phyloP scores from a whole-genome alignment of 2,113 vertebrate genomes.

The Pleuronectes platessa region DNA sequence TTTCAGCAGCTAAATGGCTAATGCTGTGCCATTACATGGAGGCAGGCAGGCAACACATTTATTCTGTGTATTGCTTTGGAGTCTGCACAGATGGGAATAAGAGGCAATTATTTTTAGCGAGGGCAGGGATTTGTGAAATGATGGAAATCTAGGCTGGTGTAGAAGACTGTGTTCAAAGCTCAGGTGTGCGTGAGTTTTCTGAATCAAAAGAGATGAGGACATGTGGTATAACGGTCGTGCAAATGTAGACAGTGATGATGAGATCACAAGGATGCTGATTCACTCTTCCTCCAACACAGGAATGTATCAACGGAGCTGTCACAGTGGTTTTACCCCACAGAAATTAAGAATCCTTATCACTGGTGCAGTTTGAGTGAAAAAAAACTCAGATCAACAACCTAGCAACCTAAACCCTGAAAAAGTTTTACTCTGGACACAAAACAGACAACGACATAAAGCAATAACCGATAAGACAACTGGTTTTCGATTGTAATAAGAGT shows the following conservation, averaged over 20 bases:
- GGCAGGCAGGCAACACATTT: background rate
- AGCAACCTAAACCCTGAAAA: background rate
- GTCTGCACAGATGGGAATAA: constrained; percentile 13
- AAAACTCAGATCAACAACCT: background rate
- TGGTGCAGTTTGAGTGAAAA: background rate
- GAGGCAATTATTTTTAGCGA: constrained; percentile 10
- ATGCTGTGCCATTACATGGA: constrained; percentile 24
- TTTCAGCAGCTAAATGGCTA: constrained; percentile 12
- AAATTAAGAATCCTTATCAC: background rate
- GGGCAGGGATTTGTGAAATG: constrained; percentile 1
- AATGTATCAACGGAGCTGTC: background rate
- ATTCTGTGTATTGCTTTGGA: background rate
- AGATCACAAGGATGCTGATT: constrained; percentile 25
- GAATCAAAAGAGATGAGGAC: constrained; percentile 7
- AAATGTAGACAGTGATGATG: background rate
- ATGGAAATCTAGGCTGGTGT: background rate
- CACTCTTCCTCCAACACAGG: constrained; percentile 12
- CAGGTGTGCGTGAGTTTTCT: constrained; percentile 33
- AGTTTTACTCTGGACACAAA: background rate
- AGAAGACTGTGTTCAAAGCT: constrained; percentile 5
- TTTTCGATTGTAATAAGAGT: too few relatives aligned
- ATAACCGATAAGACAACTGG: background rate
- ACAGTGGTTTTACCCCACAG: background rate
- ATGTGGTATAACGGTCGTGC: background rate
- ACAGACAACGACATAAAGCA: background rate